These are phyloP conservation scores for Catocala sponsa DNA, from an alignment of 2,888 invertebrate species.

Conservation along the genomic window DNA sequence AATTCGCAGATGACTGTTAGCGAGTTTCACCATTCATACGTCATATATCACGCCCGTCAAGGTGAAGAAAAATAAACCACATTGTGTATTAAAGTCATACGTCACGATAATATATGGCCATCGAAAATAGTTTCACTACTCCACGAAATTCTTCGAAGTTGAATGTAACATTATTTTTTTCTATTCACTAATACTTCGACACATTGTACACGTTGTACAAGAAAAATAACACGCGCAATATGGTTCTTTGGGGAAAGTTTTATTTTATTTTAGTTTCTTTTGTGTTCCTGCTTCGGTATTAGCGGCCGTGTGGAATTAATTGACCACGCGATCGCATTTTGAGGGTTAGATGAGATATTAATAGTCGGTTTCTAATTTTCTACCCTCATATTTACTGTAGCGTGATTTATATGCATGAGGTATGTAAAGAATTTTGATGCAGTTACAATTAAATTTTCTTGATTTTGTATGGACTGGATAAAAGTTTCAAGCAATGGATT, in stretches of 20 bases:
- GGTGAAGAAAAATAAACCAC: slow-evolving; percentile 23
- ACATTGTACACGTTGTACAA: slow-evolving; percentile 14
- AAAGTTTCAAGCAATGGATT: too few species aligned
- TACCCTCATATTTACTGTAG: slow-evolving; percentile 7
- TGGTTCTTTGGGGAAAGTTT: slow-evolving; percentile 32
- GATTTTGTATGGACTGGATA: neutral
- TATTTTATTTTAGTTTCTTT: slow-evolving; percentile 41
- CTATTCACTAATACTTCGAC: slow-evolving; percentile 10
- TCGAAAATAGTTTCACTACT: slow-evolving; percentile 27
- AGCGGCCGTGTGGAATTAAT: slow-evolving; percentile 44
- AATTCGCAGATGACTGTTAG: neutral
- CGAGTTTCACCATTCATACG: neutral
- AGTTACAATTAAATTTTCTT: neutral
- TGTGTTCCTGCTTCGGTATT: slow-evolving; percentile 39
- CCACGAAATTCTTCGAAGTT: slow-evolving; percentile 16
- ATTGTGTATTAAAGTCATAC: slow-evolving; percentile 24
- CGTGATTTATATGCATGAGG: slow-evolving; percentile 7
- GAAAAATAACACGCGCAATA: slow-evolving; percentile 18
- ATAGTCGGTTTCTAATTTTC: slow-evolving; percentile 39
- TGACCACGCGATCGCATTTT: slow-evolving; percentile 53
- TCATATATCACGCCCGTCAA: slow-evolving; percentile 9
- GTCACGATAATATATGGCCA: slow-evolving; percentile 18
- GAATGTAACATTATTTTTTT: slow-evolving; percentile 19
- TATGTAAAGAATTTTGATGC: neutral
- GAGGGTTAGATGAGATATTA: slow-evolving; percentile 40